A percentile compares a stretch with the other conserved stretches of the same genome.
Conservation (phyloP, 2,888 invertebrate genomes). For the Myopa testacea region DNA sequence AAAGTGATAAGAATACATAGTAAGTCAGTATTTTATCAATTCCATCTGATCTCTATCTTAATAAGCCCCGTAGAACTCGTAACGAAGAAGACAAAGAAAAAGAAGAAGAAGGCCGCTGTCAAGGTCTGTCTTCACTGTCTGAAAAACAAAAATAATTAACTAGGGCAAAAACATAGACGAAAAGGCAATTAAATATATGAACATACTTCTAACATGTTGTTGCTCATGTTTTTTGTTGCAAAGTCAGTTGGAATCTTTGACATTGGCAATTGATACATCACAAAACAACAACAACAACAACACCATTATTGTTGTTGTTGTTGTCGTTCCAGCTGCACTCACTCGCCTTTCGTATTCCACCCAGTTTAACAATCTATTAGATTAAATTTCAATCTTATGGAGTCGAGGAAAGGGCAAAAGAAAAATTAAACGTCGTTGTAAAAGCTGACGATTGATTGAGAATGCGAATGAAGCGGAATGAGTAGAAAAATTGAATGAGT, state of each 20-base stretch:
- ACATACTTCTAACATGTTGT: too few relatives aligned
- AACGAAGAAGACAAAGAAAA: background rate
- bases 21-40: too few relatives aligned
- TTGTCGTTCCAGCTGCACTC: background rate
- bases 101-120: background rate
- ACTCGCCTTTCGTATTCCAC: slow-evolving; percentile 23
- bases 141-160: background rate
- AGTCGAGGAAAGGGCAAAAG: slow-evolving; percentile 4
- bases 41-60: too few relatives aligned
- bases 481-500: background rate
- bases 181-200: slow-evolving; percentile 11
- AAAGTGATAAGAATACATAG: too few relatives aligned
- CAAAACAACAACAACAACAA: slow-evolving; percentile 8
- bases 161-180: too few relatives aligned
- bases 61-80: too few relatives aligned
- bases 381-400: slow-evolving; percentile 30
- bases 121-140: background rate
- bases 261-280: slow-evolving; percentile 34
- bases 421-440: slow-evolving; percentile 3
- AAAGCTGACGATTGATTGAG: slow-evolving; percentile 11
- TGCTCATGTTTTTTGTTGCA: slow-evolving; percentile 1
- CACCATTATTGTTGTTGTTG: slow-evolving; percentile 8
- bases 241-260: slow-evolving; percentile 26
- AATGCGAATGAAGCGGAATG: slow-evolving; percentile 12
- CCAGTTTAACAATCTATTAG: slow-evolving; percentile 12